Evolutionary conservation across 2,888 invertebrate genomes (phyloP).

Genomic region (Pterostichus niger): DNA sequence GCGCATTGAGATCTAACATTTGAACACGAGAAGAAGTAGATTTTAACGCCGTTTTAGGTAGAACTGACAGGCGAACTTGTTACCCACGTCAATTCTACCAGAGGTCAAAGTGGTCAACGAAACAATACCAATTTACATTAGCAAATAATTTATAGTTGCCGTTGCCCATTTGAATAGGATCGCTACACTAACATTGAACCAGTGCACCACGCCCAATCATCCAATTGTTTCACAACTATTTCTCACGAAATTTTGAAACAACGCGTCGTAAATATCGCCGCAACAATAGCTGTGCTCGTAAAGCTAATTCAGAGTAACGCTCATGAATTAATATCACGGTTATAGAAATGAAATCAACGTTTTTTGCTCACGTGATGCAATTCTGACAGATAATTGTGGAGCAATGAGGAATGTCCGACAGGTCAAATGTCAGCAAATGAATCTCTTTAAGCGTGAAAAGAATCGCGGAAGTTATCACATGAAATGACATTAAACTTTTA

Average conservation of each 20-base stretch:
- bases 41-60: slow-evolving; percentile 41
- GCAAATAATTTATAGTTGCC: slow-evolving; percentile 36
- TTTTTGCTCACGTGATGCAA: slow-evolving; percentile 31
- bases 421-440: slow-evolving; percentile 1
- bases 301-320: slow-evolving; percentile 9
- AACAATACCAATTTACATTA: slow-evolving; percentile 46
- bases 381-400: slow-evolving; percentile 39
- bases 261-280: slow-evolving; percentile 20
- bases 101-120: slow-evolving; percentile 18
- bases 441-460: not conserved
- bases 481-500: not conserved
- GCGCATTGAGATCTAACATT: slow-evolving; percentile 41
- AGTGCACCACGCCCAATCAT: slow-evolving; percentile 35
- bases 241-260: slow-evolving; percentile 44
- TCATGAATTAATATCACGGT: slow-evolving; percentile 42
- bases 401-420: slow-evolving; percentile 9
- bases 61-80: slow-evolving; percentile 22
- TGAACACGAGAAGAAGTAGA: slow-evolving; percentile 29
- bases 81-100: slow-evolving; percentile 15
- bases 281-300: slow-evolving; percentile 10
- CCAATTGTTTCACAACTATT: slow-evolving; percentile 34
- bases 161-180: slow-evolving; percentile 40
- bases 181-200: slow-evolving; percentile 31
- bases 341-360: slow-evolving; percentile 30
- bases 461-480: too few species aligned